Percentiles rank a stretch among this genome's conserved stretches.
phyloP scores from a whole-genome alignment of 2,797 vertebrate genomes.

The Enteromius paludinosus region DNA sequence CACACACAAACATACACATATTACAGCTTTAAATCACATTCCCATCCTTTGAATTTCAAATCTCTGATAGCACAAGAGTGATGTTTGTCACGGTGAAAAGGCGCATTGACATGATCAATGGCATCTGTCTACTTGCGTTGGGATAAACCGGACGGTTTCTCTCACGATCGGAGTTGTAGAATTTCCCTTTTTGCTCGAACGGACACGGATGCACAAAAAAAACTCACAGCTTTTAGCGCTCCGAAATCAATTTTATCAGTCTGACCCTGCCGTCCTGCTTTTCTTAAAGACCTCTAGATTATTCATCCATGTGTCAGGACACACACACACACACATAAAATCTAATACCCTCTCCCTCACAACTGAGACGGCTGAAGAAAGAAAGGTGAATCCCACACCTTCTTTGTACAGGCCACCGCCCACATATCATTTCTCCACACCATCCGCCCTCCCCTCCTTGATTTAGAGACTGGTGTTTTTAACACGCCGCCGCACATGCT shows the following conservation, averaged over 20 bases:
- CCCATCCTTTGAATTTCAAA: neutral
- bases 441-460: conserved; percentile 63
- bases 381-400: conserved; percentile 56
- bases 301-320: conserved; percentile 69
- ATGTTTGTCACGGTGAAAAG: conserved; percentile 22
- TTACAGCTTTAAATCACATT: conserved; percentile 15
- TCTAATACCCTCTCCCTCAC: conserved; percentile 53
- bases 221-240: conserved; percentile 37
- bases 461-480: conserved; percentile 43
- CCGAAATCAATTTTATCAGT: conserved; percentile 57
- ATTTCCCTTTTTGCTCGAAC: neutral
- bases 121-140: conserved; percentile 23
- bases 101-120: conserved; percentile 26
- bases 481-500: conserved; percentile 47
- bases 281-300: conserved; percentile 50
- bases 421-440: conserved; percentile 50
- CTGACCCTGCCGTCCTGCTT: conserved; percentile 42
- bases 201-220: conserved; percentile 21
- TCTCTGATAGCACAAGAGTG: conserved; percentile 9
- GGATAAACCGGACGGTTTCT: neutral
- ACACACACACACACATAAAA: conserved; percentile 44
- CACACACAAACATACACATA: conserved; percentile 38
- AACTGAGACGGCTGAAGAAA: conserved; percentile 45
- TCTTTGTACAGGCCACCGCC: conserved; percentile 49
- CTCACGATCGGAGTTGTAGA: neutral